phyloP scores from a whole-genome alignment of 2,797 vertebrate species.

The Ceryle rudis region DNA sequence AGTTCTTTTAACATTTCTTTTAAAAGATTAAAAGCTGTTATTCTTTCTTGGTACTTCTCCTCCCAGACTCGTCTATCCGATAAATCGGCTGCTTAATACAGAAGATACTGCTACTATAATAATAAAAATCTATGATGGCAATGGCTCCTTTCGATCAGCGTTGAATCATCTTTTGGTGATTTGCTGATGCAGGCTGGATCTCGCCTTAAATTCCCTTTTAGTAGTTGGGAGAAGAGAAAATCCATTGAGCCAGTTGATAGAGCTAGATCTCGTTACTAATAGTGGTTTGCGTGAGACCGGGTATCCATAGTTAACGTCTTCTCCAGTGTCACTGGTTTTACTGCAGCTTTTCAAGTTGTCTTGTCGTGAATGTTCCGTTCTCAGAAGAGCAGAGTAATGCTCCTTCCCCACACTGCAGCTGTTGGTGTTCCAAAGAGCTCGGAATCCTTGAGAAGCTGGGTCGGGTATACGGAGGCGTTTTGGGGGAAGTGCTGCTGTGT shows the following conservation, averaged over 20 bases:
- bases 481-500: not conserved
- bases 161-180: not conserved
- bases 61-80: not conserved
- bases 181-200: not conserved
- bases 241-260: not conserved
- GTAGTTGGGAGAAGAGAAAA: not conserved
- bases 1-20: not conserved
- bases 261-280: accelerated
- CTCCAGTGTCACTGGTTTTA: not conserved
- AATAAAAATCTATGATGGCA: not conserved
- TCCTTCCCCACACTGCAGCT: constrained; percentile 3
- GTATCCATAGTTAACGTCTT: not conserved
- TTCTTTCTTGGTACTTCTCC: not conserved
- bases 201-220: not conserved
- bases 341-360: not conserved
- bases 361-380: not conserved
- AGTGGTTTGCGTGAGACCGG: not conserved
- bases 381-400: not conserved
- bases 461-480: not conserved
- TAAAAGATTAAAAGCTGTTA: not conserved
- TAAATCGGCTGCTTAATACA: not conserved
- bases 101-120: not conserved
- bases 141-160: not conserved
- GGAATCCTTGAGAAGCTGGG: not conserved
- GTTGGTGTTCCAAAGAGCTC: not conserved